Base-by-base conservation (phyloP, 2,888 invertebrate species). In the Holacanthella duospinosa region DNA sequence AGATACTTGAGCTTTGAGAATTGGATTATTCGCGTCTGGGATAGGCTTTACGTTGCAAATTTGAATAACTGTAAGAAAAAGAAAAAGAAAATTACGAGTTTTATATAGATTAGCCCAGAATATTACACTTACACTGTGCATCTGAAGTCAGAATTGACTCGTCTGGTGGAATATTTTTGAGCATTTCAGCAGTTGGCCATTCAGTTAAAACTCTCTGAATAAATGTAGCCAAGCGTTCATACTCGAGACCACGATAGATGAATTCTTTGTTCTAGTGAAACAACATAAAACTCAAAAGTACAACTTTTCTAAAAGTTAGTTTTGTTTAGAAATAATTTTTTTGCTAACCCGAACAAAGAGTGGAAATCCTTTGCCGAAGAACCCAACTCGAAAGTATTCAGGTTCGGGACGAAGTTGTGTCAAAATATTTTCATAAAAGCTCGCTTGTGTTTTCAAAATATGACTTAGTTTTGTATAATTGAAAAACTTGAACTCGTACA, bases 351-450 rank as follows among this genome's bases (percentile, higher is more conserved):
- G 83, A 55, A 95, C 89, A 79, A 95, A 95, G n/a, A 91, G 80
- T 2, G 95, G 95, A 76, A 94, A 90, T 44, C 89, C 89, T 74
- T 89, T 84, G 24, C 95, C 96, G 75, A 92, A 95, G 78, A 93
- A 96, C 9, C 93, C 94, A 60, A 96, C 95, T 59, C 93, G 81
- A 77, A 94, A 96, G 77, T 95, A 96, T 77, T 94, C 93, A 0
- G 93, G 93, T 75, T 94, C 93, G 0, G 91, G 92, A 66, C 95
- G 81, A 59, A 92, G 80, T 75, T 92, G 86, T 3, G 87, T 88
- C 75, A 95, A 78, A 73, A 95, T 93, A 66, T 93, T 90, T 77
- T 93, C 91, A 73, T 92, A 86, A 79, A 95, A 94, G 64, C 86
- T 86, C 0, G 96, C 93, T 79, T 93, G 89, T 59, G 85, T 85